Evolutionary conservation across 2,888 invertebrate genomes (phyloP), one percentile per base, ranked within the genome.

Genomic region (Conistra vaccinii): DNA sequence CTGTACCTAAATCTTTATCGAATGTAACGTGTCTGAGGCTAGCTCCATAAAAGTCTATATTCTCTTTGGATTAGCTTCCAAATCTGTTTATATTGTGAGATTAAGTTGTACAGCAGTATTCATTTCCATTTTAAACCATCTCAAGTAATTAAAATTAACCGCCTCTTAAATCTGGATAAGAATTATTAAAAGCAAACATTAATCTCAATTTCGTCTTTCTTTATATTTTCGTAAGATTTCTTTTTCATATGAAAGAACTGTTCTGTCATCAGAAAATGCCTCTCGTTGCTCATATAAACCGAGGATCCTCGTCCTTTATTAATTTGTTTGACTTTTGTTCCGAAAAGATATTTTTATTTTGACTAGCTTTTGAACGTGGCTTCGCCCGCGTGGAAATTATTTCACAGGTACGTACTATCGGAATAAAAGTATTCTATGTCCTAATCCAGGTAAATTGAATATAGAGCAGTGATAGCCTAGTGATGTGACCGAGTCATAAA

Each of bases 251-350:
- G 63, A 69, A 51, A 20, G 55, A 61, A 42, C 55, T 48, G 45
- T 48, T 67, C 26, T 61, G 66, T 67, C 63, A 58, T 74, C 60
- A 55, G 53, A 65, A 73, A 82, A 83, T 70, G 48, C 29, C 20
- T 61, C 26, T 70, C 58, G 3, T 42, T 69, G 35, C 45, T 76
- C 73, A 48, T 76, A 72, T 66, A 73, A 73, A 69, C 29, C 57
- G 60, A 69, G 55, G 61, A 69, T 58, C 53, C 9, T 61, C 53
- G 63, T 60, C 76, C 72, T 76, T 82, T 78, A 86, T 77, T 81
- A 80, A 75, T 83, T 79, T 78, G 65, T 81, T 87, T 81, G 73
- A 76, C 63, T 78, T 81, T 82, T 86, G n/a, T n/a, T n/a, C 74
- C 61, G 51, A 73, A 74, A 73, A 48, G 7, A 62, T 45, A 42